Base-by-base conservation (phyloP, 1,140 invertebrate genomes). In the Calosoma granatense region DNA sequence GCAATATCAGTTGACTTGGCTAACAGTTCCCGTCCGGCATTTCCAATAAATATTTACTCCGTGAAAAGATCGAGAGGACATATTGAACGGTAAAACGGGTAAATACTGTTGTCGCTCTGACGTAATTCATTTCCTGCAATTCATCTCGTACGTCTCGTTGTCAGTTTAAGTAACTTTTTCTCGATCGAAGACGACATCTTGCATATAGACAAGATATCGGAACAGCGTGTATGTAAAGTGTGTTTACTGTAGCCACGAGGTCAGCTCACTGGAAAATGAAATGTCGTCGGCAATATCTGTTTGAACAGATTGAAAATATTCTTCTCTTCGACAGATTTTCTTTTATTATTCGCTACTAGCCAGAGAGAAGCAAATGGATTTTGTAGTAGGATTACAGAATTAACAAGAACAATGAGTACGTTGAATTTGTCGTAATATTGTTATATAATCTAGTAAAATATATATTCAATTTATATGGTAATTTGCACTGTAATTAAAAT, bases 111-210 rank as follows among this genome's bases (percentile, higher is more conserved):
- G 9, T 17, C 41, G 41, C 15, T 47, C 41, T 47, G 41, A 47
- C 41, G 41, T 47, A 47, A 47, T 47, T 47, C 41, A 47, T 47
- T 47, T 47, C 41, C 41, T 6, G 41, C 41, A 47, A 47, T 47
- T 47, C 41, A 17, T 47, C 41, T 47, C 15, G 15, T 17, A 4
- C 41, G 17, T 12, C 41, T 6, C 6, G 17, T 11, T 47, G 41
- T 47, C 41, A 47, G 4, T 47, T 11, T 17, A 47, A 12, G 6
- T 47, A 12, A 4, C 15, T 47, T 47, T 11, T 47, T 47, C 17
- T 47, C 9, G 15, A 47, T 47, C 14, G 26, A 30, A 4, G 6
- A 14, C 4, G 14, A 30, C 14, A 30, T 30, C 26, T 14, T n/a
- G n/a, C n/a, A n/a, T n/a, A n/a, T n/a, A n/a, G n/a, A n/a, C n/a